Evolutionary conservation across 2,888 invertebrate species (phyloP).

Genomic region (Habrosyne pyritoides): DNA sequence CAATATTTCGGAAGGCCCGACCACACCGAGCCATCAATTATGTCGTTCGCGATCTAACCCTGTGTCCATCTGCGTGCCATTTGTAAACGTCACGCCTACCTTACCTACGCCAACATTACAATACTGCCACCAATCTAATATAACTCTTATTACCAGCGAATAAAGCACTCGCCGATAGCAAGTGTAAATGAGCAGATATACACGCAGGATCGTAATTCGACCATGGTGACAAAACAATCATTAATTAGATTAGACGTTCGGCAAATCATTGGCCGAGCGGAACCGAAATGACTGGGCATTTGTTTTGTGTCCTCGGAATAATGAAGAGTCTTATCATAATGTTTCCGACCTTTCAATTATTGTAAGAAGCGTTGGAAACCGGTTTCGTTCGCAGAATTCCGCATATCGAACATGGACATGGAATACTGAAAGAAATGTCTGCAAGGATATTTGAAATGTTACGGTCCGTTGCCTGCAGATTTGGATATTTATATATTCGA

Average conservation of each 20-base stretch:
- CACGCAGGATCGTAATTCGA: slow-evolving; percentile 55
- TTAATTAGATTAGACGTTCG: slow-evolving; percentile 67
- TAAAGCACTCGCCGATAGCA: slow-evolving; percentile 28
- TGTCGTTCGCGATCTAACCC: slow-evolving; percentile 72
- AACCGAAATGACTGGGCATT: slow-evolving; percentile 52
- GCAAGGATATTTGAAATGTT: no score
- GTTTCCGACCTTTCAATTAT: slow-evolving; percentile 14
- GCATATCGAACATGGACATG: not conserved
- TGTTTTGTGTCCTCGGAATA: slow-evolving; percentile 41
- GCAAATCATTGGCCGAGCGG: slow-evolving; percentile 63
- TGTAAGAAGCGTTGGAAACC: not conserved
- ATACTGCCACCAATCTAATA: slow-evolving; percentile 26
- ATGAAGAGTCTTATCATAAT: slow-evolving; percentile 23
- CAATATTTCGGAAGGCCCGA: slow-evolving; percentile 46
- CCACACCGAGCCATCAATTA: slow-evolving; percentile 69
- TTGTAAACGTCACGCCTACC: slow-evolving; percentile 66
- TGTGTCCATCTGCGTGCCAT: slow-evolving; percentile 71
- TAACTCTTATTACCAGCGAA: slow-evolving; percentile 24
- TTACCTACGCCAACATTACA: slow-evolving; percentile 33
- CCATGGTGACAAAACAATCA: slow-evolving; percentile 67
- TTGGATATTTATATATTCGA: no score
- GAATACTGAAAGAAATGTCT: no score
- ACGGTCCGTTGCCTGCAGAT: no score
- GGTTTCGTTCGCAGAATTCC: not conserved
- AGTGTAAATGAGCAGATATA: slow-evolving; percentile 32